Evolutionary conservation across 1,140 invertebrate genomes (phyloP).

Genomic region (Ditylenchus dipsaci): DNA sequence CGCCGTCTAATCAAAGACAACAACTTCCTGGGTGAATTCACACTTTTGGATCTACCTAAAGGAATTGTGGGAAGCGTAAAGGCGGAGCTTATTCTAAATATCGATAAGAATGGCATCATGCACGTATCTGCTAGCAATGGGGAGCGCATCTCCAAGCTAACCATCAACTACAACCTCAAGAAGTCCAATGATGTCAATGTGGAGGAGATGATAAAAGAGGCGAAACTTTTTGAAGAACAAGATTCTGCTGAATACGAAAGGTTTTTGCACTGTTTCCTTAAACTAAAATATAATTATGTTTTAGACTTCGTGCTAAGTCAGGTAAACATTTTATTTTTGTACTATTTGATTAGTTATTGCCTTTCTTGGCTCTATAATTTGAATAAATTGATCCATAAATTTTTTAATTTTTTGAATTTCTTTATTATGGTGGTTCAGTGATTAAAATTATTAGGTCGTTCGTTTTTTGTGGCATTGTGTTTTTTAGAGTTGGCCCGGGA

Average conservation of each 20-base stretch:
- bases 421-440: too few relatives aligned
- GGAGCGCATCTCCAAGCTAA: neutral
- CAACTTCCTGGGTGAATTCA: neutral
- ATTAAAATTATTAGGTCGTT: too few relatives aligned
- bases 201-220: neutral
- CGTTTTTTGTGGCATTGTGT: too few relatives aligned
- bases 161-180: neutral
- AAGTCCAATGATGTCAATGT: neutral
- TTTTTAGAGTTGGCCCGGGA: too few relatives aligned
- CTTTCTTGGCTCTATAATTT: too few relatives aligned
- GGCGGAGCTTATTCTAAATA: neutral
- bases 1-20: neutral
- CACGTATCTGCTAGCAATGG: neutral
- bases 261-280: too few relatives aligned
- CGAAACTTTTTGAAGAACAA: neutral
- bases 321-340: too few relatives aligned
- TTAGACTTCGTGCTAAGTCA: too few relatives aligned
- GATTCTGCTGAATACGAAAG: neutral
- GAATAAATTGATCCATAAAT: too few relatives aligned
- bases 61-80: neutral
- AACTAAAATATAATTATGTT: too few relatives aligned
- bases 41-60: neutral
- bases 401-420: too few relatives aligned
- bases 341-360: too few relatives aligned
- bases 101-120: neutral